Conservation (phyloP, 2,888 invertebrate genomes). For the Hydroisotoma schaefferi region DNA sequence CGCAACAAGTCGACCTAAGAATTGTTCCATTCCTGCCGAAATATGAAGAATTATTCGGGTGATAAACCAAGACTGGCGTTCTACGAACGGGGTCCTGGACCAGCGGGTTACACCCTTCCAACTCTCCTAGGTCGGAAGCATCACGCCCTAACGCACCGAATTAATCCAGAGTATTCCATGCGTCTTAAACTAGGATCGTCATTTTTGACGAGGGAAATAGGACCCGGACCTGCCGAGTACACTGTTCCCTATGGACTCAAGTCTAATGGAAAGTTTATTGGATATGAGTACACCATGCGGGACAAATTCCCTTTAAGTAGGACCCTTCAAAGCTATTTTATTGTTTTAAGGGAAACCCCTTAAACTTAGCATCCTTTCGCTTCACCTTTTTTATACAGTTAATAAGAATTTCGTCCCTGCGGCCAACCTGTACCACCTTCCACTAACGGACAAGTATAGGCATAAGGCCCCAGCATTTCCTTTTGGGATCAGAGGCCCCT, state of each 20-base stretch:
- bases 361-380: neutral
- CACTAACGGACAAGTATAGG: slow-evolving; percentile 14
- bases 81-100: slow-evolving; percentile 37
- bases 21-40: too few relatives aligned
- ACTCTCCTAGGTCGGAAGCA: slow-evolving; percentile 21
- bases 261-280: slow-evolving; percentile 28
- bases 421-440: slow-evolving; percentile 21
- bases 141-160: slow-evolving; percentile 33
- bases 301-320: slow-evolving; percentile 18
- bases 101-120: slow-evolving; percentile 18
- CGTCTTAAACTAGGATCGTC: slow-evolving; percentile 21
- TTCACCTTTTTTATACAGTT: slow-evolving; percentile 11
- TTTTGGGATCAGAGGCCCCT: slow-evolving; percentile 22
- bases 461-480: slow-evolving; percentile 23
- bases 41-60: slow-evolving; percentile 18
- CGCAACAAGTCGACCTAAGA: too few relatives aligned
- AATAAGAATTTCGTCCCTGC: slow-evolving; percentile 20
- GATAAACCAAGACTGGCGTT: slow-evolving; percentile 22
- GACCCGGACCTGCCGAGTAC: slow-evolving; percentile 33
- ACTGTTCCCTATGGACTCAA: slow-evolving; percentile 22
- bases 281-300: slow-evolving; percentile 20
- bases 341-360: neutral
- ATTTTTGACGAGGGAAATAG: slow-evolving; percentile 5
- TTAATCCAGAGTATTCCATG: slow-evolving; percentile 38
- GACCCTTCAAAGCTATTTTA: neutral